Base-by-base conservation (phyloP, 2,888 invertebrate genomes). In the Habrosyne pyritoides region DNA sequence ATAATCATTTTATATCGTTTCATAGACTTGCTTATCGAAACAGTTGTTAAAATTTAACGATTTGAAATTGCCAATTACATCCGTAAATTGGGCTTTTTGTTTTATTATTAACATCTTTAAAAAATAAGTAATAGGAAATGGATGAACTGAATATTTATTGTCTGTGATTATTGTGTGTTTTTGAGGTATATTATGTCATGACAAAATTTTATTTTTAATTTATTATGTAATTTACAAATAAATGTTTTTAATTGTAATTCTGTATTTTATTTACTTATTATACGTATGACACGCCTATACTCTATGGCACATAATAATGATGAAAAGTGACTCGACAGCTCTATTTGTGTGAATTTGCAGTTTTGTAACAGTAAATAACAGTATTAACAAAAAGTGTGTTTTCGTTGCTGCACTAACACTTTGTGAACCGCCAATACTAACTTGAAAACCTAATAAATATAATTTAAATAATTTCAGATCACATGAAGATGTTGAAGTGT, bases 101-200 rank as follows among this genome's bases (percentile, higher is more conserved):
- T 49, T 49, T 26, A 49, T 49, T n/a, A 7, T 42, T 42, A 18
- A 42, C 18, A 42, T 18, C 7, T 42, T 42, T 18, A 7, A 18
- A 8, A 2, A 8, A 18, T n/a, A 36, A 36, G 21, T 47, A 22
- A 1, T n/a, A 47, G 14, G 1, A 28, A 14, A 60, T 36, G 14
- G 24, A 30, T 21, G n/a, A 30, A 26, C 18, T 21, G 30, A 26
- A 21, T 30, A 14, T 26, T 55, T 54, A 57, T 61, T 65, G 70
- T 73, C 82, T 84, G 84, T 84, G 83, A 83, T 84, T 82, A 72
- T 63, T 57, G 61, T 60, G 57, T 60, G 62, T 67, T 73, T 33
- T 60, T 60, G 62, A 63, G 18, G 60, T 69, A 57, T 63, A 58
- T 57, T 58, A 53, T 52, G 59, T 79, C 86, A 85, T 86, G 86